A percentile compares a stretch with the other conserved stretches of the same genome.
Conservation (phyloP, 2,113 vertebrate genomes). For the Aldabrachelys gigantea region DNA sequence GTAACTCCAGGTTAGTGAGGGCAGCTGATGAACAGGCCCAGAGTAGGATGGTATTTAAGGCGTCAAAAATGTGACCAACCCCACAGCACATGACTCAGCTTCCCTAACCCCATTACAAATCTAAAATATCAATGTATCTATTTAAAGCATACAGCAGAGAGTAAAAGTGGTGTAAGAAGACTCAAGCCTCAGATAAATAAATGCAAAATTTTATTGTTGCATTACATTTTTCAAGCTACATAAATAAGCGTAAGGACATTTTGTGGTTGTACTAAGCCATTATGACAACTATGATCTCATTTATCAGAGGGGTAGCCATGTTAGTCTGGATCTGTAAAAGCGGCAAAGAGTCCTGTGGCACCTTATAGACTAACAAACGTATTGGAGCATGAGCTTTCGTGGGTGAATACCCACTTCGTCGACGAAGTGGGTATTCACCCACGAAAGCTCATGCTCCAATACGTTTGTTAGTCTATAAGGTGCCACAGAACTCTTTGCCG, state of each 20-base stretch:
- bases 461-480: too few species aligned
- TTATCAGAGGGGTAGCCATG: too few species aligned
- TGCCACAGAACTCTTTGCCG: too few species aligned
- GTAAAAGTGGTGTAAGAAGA: conserved; percentile 9
- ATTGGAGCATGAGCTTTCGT: too few species aligned
- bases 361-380: too few species aligned
- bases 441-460: too few species aligned
- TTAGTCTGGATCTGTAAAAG: too few species aligned
- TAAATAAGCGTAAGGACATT: conserved; percentile 28
- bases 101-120: background rate
- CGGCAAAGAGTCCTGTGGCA: too few species aligned
- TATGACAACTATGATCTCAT: conserved; percentile 64
- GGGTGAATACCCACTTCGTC: too few species aligned
- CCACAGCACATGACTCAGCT: conserved; percentile 4
- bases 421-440: too few species aligned
- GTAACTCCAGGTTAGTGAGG: conserved; percentile 11
- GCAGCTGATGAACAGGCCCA: conserved; percentile 28
- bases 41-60: conserved; percentile 2
- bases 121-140: background rate
- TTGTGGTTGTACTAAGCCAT: conserved; percentile 44
- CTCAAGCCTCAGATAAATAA: background rate
- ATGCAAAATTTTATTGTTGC: conserved; percentile 52
- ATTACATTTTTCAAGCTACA: conserved; percentile 23
- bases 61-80: conserved; percentile 19
- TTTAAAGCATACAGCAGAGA: conserved; percentile 28